These are phyloP conservation scores for Bhutanitis thaidina DNA, from an alignment of 2,888 invertebrate species.

Conservation along the genomic window DNA sequence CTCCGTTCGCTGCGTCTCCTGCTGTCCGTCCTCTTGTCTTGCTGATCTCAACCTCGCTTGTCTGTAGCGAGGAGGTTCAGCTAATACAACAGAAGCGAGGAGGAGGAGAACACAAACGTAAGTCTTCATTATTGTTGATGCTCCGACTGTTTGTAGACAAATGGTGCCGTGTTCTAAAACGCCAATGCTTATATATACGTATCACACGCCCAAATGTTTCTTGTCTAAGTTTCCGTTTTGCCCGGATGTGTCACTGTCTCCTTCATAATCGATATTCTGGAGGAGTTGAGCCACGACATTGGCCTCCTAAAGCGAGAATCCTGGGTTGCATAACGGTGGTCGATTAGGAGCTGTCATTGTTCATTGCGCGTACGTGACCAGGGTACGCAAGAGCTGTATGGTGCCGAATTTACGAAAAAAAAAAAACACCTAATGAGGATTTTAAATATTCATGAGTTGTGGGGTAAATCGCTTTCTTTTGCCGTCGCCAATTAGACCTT, in stretches of 20 bases:
- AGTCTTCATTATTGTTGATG: constrained; percentile 54
- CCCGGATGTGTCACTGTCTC: constrained; percentile 62
- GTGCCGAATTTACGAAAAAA: constrained; percentile 52
- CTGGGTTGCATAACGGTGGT: constrained; percentile 60
- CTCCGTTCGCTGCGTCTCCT: constrained; percentile 32
- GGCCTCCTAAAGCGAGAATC: constrained; percentile 65
- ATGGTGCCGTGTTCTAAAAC: constrained; percentile 54
- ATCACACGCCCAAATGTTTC: constrained; percentile 35
- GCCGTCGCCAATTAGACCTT: constrained; percentile 44
- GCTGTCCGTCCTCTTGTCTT: constrained; percentile 50
- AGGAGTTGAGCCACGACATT: constrained; percentile 64
- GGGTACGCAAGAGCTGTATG: constrained; percentile 35
- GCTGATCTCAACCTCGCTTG: constrained; percentile 46
- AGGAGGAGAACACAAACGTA: constrained; percentile 54
- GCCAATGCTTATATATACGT: constrained; percentile 58
- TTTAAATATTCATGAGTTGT: constrained; percentile 66
- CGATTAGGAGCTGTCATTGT: constrained; percentile 74
- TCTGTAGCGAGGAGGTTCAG: constrained; percentile 59
- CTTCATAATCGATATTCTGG: constrained; percentile 64
- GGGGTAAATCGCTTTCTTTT: constrained; percentile 54
- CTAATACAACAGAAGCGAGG: constrained; percentile 49
- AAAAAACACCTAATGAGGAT: constrained; percentile 48
- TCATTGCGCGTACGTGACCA: constrained; percentile 52
- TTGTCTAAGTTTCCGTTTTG: constrained; percentile 53
- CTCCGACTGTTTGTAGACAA: constrained; percentile 53